Percentiles rank a stretch among this genome's conserved stretches.
phyloP scores from a whole-genome alignment of 2,888 invertebrate species.

The Oegoconia quadripuncta region DNA sequence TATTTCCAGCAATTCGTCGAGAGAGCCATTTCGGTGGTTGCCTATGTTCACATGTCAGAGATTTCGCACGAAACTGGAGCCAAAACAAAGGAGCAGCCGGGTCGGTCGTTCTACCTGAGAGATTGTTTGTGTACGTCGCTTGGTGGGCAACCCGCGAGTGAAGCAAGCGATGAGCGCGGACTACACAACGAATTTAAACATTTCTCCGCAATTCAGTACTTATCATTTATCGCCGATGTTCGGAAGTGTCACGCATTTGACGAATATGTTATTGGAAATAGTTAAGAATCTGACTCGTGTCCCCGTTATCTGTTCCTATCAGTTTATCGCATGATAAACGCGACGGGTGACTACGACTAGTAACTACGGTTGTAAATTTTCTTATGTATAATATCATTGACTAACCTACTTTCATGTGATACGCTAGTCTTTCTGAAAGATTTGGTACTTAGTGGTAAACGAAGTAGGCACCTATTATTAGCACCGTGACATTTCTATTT shows the following conservation, averaged over 20 bases:
- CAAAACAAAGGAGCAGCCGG: conserved; percentile 61
- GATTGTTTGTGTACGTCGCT: conserved; percentile 56
- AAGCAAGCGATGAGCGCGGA: conserved; percentile 37
- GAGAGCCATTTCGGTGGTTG: conserved; percentile 55
- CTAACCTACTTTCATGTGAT: conserved; percentile 56
- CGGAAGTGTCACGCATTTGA: conserved; percentile 4
- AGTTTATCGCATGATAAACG: conserved; percentile 41
- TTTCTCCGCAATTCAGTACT: conserved; percentile 48
- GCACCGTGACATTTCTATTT: conserved; percentile 55
- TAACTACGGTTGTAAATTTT: too few species aligned
- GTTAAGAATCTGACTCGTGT: too few species aligned
- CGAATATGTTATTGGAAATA: conserved; percentile 13
- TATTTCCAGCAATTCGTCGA: conserved; percentile 75
- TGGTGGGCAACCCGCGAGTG: conserved; percentile 37
- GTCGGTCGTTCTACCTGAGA: conserved; percentile 65
- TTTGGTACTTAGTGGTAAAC: background rate
- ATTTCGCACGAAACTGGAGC: conserved; percentile 56
- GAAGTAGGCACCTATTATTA: conserved; percentile 46
- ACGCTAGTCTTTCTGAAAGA: background rate
- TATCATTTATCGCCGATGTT: conserved; percentile 29
- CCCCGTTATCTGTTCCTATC: too few species aligned
- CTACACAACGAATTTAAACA: conserved; percentile 59
- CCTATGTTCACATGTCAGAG: conserved; percentile 62
- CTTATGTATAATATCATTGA: too few species aligned
- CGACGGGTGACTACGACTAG: conserved; percentile 7